These are phyloP conservation scores for Apodemia zela DNA, from an alignment of 2,888 invertebrate genomes.

Conservation along the genomic window DNA sequence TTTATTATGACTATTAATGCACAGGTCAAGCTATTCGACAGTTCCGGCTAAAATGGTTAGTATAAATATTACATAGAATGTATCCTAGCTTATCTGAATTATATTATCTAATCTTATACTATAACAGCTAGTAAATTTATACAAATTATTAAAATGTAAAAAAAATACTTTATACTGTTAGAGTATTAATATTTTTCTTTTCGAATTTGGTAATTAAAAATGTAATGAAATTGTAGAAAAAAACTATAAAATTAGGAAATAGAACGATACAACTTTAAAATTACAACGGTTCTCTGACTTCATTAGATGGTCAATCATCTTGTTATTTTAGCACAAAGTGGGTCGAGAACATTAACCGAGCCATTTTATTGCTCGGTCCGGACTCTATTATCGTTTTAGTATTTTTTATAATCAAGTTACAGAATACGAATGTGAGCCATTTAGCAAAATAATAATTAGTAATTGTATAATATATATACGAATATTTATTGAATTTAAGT, in stretches of 20 bases:
- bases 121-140: no score
- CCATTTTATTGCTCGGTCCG: conserved; percentile 40
- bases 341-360: conserved; percentile 59
- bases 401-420: conserved; percentile 9
- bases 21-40: no score
- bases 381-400: neutral
- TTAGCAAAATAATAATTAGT: neutral
- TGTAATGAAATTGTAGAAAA: neutral
- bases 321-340: conserved; percentile 53
- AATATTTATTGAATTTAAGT: neutral
- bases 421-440: neutral
- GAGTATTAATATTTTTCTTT: neutral
- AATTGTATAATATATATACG: neutral
- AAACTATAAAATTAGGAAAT: neutral
- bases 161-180: neutral
- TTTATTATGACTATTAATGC: no score
- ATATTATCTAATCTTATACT: no score
- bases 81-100: no score
- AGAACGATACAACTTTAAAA: conserved; percentile 37
- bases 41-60: no score
- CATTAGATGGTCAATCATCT: conserved; percentile 71
- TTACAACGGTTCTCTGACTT: conserved; percentile 58
- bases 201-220: neutral
- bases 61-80: no score
- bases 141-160: no score